Conservation (phyloP, 1,140 invertebrate genomes). For the Trissolcus basalis region DNA sequence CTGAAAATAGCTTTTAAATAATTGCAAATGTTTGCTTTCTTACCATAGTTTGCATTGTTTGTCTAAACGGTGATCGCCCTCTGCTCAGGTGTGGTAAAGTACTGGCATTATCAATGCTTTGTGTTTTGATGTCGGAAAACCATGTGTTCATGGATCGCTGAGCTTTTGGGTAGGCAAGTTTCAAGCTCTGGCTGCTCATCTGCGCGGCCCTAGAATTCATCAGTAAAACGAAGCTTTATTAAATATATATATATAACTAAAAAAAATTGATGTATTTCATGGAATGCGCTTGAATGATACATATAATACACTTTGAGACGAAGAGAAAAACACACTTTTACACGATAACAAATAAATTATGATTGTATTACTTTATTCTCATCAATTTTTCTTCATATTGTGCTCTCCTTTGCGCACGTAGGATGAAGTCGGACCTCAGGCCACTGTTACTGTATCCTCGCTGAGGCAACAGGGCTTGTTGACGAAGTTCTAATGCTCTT, state of each 20-base stretch:
- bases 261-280: no score
- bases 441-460: slow-evolving; percentile 65
- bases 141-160: slow-evolving; percentile 13
- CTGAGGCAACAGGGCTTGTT: slow-evolving; percentile 67
- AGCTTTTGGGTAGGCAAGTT: slow-evolving; percentile 7
- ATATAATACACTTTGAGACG: no score
- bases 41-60: slow-evolving; percentile 62
- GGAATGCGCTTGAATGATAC: no score
- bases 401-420: slow-evolving; percentile 68
- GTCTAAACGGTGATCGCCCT: slow-evolving; percentile 67
- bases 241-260: no score
- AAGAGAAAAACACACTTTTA: neutral
- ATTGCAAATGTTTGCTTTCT: no score
- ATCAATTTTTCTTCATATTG: slow-evolving; percentile 72
- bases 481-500: slow-evolving; percentile 63
- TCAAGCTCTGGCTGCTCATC: slow-evolving; percentile 6
- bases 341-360: neutral
- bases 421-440: slow-evolving; percentile 71
- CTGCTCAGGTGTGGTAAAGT: slow-evolving; percentile 60
- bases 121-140: slow-evolving; percentile 18
- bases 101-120: slow-evolving; percentile 12
- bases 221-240: slow-evolving; percentile 16
- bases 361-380: slow-evolving; percentile 69
- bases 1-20: no score
- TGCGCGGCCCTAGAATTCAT: slow-evolving; percentile 10